Evolutionary conservation across 2,113 vertebrate genomes (phyloP).

Genomic region (Speoplatyrhinus poulsoni): DNA sequence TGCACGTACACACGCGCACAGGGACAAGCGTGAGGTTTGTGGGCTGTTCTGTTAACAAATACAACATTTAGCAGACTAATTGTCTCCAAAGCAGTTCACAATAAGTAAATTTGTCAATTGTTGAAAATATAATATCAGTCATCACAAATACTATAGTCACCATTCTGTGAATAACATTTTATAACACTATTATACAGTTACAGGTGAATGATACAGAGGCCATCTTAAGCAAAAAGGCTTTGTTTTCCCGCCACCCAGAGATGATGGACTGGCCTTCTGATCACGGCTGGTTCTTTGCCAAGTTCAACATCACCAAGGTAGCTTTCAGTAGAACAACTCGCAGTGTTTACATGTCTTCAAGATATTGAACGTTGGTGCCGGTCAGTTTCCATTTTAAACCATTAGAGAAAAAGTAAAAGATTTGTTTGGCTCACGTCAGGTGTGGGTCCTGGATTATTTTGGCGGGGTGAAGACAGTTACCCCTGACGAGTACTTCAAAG

Average conservation of each 20-base stretch:
- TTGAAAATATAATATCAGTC: neutral
- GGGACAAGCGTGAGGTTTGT: neutral
- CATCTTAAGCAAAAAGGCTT: conserved; percentile 76
- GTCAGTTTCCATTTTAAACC: too few relatives aligned
- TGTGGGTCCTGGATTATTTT: conserved; percentile 96
- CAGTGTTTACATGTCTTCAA: too few relatives aligned
- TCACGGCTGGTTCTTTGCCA: conserved; percentile 94
- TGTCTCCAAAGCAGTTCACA: neutral
- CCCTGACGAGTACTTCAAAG: conserved; percentile 87
- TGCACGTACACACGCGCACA: too few relatives aligned
- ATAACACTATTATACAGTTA: neutral
- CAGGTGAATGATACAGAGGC: conserved; percentile 85
- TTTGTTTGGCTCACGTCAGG: conserved; percentile 52
- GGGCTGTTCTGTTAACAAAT: neutral
- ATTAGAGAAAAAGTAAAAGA: too few relatives aligned
- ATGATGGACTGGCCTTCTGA: conserved; percentile 89
- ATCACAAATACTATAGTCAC: neutral
- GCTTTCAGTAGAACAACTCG: too few relatives aligned
- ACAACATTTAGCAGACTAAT: too few relatives aligned
- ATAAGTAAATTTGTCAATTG: too few relatives aligned
- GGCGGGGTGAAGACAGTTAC: conserved; percentile 90
- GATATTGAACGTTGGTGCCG: too few relatives aligned
- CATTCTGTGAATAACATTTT: too few relatives aligned
- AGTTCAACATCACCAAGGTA: conserved; percentile 88
- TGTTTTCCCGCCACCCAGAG: conserved; percentile 91